Base-by-base conservation (phyloP, 2,113 vertebrate genomes). In the Pandion haliaetus region DNA sequence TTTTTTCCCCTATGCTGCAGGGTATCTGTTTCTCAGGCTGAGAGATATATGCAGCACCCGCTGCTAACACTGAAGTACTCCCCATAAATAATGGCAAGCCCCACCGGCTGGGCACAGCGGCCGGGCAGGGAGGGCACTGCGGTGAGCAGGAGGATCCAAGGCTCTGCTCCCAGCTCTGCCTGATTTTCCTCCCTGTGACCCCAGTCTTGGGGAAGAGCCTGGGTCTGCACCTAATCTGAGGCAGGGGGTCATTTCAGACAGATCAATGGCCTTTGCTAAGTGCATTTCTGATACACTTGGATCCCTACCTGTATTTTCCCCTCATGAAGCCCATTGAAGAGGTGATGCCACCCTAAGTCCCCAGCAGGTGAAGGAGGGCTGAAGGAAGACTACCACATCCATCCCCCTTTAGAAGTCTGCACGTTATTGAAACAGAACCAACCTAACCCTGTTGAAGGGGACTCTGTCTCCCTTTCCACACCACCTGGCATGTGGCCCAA, bases 41-140 rank as follows among this genome's bases (percentile, higher is more conserved):
- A 0, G 24, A 32, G 17, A 7, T 8, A 40, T 3, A 44, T 2
- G 82, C 49, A 47, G 45, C 25, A 4, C 42, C n/a, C 4, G 6
- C 11, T 4, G 67, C 23, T 18, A 26, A 14, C 11, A 1, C 15
- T 25, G 24, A 58, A 25, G 54, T 14, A 31, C 34, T 72, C 36
- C 4, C 32, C 16, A 10, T 0, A 9, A 26, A n/a, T 2, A 11
- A 13, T 24, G 55, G 29, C 49, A 17, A 57, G 26, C 28, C 58
- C 31, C 4, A 7, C 69, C 3, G 26, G 8, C 11, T 12, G 0
- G 6, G 17, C 2, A 9, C 54, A 8, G 1, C 0, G 0, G 12
- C 63, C 14, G 4, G 58, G 52, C 17, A 52, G 34, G 34, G 29
- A 25, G 17, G 36, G 42, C 25, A 28, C 14, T 5, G 4, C 3